phyloP scores from a whole-genome alignment of 92 coral and sea anemone genomes.

The Zoanthus sansibaricus region DNA sequence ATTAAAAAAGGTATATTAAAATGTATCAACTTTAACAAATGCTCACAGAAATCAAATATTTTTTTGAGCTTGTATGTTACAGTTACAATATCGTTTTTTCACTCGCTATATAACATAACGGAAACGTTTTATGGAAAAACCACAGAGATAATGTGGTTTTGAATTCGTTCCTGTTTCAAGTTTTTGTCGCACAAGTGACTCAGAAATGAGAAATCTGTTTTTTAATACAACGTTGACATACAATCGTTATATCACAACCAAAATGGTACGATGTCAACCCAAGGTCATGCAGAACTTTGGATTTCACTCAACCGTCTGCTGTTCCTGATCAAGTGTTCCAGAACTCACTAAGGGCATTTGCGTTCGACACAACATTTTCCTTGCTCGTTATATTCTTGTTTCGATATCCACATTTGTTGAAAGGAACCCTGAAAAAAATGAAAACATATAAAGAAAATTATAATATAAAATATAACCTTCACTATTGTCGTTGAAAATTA shows the following conservation, averaged over 20 bases:
- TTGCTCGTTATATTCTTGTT: conserved; percentile 97
- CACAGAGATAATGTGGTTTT: too few species aligned
- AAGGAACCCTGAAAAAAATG: conserved; percentile 81
- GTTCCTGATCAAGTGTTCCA: background rate
- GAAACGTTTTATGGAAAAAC: too few species aligned
- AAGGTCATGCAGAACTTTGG: background rate
- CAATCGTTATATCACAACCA: background rate
- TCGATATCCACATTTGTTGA: conserved; percentile 99
- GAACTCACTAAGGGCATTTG: conserved; percentile 81
- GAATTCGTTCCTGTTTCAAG: background rate
- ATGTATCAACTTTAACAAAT: too few species aligned
- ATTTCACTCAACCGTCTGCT: background rate
- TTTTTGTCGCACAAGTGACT: background rate
- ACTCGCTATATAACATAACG: too few species aligned
- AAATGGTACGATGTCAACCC: background rate
- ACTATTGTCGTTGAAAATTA: too few species aligned
- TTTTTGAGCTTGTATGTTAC: too few species aligned
- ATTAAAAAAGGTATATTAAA: too few species aligned
- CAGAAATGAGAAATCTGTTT: background rate
- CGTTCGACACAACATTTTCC: conserved; percentile 97
- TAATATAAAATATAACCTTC: too few species aligned
- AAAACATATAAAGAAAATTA: background rate
- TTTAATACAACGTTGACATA: background rate
- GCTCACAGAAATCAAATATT: too few species aligned
- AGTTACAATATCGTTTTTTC: too few species aligned